Conservation (phyloP, 2,888 invertebrate species). For the Aradus depressus region DNA sequence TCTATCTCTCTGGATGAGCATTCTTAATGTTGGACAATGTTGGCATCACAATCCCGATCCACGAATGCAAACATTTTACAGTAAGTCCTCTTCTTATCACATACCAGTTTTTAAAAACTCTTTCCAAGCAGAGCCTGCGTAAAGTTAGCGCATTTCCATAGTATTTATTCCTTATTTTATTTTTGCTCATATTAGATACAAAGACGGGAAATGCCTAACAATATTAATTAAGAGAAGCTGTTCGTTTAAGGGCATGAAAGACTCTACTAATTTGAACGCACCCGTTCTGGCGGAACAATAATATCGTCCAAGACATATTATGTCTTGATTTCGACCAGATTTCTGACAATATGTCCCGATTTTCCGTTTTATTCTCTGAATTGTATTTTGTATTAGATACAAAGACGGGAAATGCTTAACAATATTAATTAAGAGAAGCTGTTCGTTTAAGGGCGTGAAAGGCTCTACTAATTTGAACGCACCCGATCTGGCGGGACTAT, state of each 20-base stretch:
- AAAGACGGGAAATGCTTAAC: background rate
- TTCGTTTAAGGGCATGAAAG: background rate
- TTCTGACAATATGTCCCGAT: too few species aligned
- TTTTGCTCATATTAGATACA: background rate
- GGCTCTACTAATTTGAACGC: background rate
- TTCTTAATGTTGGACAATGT: slow-evolving; percentile 15
- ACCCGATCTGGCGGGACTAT: too few species aligned
- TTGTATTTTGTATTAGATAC: background rate
- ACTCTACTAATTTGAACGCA: background rate
- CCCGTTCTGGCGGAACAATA: too few species aligned
- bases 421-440: background rate
- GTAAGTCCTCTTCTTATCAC: slow-evolving; percentile 10
- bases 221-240: background rate
- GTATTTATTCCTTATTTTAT: background rate
- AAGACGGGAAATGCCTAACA: background rate
- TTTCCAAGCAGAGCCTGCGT: background rate
- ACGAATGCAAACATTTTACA: slow-evolving; percentile 16
- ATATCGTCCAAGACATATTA: too few species aligned
- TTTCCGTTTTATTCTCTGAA: too few species aligned
- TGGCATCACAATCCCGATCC: slow-evolving; percentile 23
- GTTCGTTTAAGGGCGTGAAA: background rate
- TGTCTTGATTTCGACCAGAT: too few species aligned
- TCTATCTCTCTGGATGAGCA: too few species aligned
- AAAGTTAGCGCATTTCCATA: too few species aligned
- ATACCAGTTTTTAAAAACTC: background rate